These are phyloP conservation scores for Nerophis ophidion DNA, from an alignment of 2,113 vertebrate genomes.

Conservation along the genomic window DNA sequence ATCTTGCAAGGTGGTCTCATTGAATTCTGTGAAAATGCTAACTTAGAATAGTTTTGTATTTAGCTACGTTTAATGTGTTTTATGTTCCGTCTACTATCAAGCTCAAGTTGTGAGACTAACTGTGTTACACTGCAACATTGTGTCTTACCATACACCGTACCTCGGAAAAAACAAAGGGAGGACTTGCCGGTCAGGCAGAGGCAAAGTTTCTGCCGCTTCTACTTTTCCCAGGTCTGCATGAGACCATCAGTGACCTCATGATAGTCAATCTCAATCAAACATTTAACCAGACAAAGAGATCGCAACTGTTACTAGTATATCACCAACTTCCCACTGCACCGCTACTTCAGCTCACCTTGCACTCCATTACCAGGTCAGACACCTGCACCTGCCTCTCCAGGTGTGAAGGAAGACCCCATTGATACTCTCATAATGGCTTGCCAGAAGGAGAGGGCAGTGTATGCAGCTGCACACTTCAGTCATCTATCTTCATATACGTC, in stretches of 20 bases:
- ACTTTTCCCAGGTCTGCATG: no score
- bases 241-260: background rate
- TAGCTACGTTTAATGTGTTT: no score
- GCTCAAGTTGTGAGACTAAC: no score
- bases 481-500: conserved; percentile 52
- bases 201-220: no score
- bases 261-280: background rate
- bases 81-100: no score
- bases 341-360: conserved; percentile 47
- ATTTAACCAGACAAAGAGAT: background rate
- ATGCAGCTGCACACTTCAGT: conserved; percentile 48
- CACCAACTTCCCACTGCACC: conserved; percentile 15
- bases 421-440: conserved; percentile 61
- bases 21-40: no score
- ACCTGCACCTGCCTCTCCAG: conserved; percentile 64
- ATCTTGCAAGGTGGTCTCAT: no score
- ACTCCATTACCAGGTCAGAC: conserved; percentile 47
- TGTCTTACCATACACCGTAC: no score
- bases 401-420: conserved; percentile 54
- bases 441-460: conserved; percentile 47
- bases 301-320: background rate
- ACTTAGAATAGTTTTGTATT: no score
- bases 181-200: no score
- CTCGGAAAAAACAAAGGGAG: no score
- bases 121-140: no score